phyloP scores from a whole-genome alignment of 2,888 invertebrate species.

The Drosophila percnosoma region DNA sequence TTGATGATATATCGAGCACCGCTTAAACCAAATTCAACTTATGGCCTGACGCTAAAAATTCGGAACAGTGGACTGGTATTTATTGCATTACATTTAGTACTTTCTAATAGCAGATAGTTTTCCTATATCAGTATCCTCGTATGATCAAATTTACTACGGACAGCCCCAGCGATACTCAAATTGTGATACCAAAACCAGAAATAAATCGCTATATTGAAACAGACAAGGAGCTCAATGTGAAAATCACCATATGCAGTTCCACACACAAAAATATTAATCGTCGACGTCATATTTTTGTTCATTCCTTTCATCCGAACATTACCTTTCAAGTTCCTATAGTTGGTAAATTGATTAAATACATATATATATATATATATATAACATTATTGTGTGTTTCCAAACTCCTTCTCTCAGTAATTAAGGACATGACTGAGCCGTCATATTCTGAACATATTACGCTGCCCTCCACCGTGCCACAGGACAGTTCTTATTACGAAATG shows the following conservation, averaged over 20 bases:
- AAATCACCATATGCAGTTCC: constrained; percentile 53
- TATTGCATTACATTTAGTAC: neutral
- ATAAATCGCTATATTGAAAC: constrained; percentile 63
- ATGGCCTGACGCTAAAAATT: constrained; percentile 47
- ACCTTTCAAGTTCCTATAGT: constrained; percentile 79
- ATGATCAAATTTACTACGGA: constrained; percentile 62
- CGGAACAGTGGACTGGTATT: constrained; percentile 60
- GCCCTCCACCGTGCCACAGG: constrained; percentile 53
- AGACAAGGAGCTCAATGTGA: constrained; percentile 55
- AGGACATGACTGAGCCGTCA: constrained; percentile 18
- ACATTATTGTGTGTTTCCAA: neutral
- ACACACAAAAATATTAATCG: constrained; percentile 54
- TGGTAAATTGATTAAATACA: constrained; percentile 38
- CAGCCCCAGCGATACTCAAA: constrained; percentile 61
- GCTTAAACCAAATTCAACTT: constrained; percentile 41
- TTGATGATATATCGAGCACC: constrained; percentile 47
- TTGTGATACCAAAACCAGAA: constrained; percentile 34
- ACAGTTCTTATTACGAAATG: constrained; percentile 67
- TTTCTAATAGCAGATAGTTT: neutral
- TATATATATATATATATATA: neutral
- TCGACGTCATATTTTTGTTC: constrained; percentile 67
- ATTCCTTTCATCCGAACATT: constrained; percentile 76
- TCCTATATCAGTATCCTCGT: constrained; percentile 65
- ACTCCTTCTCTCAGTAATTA: constrained; percentile 25
- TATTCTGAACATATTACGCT: constrained; percentile 43